Base-by-base conservation (phyloP, 2,113 vertebrate genomes). In the Poeciliopsis occidentalis region DNA sequence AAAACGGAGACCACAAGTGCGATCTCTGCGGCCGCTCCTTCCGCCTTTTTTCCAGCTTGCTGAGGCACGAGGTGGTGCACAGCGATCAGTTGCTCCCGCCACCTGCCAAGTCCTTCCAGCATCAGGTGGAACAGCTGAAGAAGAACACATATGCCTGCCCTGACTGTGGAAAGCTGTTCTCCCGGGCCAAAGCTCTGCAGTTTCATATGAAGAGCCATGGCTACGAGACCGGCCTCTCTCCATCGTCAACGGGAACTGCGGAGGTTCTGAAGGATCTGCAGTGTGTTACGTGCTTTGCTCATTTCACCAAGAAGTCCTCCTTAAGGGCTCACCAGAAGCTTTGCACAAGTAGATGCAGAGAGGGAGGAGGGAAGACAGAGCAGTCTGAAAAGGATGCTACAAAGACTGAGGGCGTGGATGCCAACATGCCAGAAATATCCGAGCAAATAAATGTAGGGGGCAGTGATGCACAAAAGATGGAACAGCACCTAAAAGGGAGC, bases 161-260 rank as follows among this genome's bases (percentile, higher is more conserved):
- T 2, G 91, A 94, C 74, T 95, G 95, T 8, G 92, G 92, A 10
- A 95, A 95, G 73, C 85, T 90, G 39, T 95, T 95, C 37, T 94
- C 93, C 2, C 87, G 94, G 15, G 95, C 91, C 30, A 95, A 94
- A 87, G 94, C 94, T 0, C 94, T 95, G 26, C 92, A 95, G 92
- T 95, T 95, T 75, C 95, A 95, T 61, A 94, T 95, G 94, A 94
- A 86, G 69, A 93, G 93, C 79, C 95, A 95, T 22, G 94, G 94
- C 24, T 93, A 93, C 41, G 93, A 95, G 76, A 93, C 80, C 0
- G 91, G 88, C 7, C 83, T 81, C 57, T 85, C 89, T 0, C 70
- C 83, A 0, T 86, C 86, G 0, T 88, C 88, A 3, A 70, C 81
- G 0, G 62, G 73, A 15, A 83, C 91, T 15, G 22, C 60, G 2